A percentile compares a stretch with the other conserved stretches of the same genome.
Evolutionary conservation across 1,140 invertebrate genomes (phyloP).

Genomic region (Drosophila nannoptera): DNA sequence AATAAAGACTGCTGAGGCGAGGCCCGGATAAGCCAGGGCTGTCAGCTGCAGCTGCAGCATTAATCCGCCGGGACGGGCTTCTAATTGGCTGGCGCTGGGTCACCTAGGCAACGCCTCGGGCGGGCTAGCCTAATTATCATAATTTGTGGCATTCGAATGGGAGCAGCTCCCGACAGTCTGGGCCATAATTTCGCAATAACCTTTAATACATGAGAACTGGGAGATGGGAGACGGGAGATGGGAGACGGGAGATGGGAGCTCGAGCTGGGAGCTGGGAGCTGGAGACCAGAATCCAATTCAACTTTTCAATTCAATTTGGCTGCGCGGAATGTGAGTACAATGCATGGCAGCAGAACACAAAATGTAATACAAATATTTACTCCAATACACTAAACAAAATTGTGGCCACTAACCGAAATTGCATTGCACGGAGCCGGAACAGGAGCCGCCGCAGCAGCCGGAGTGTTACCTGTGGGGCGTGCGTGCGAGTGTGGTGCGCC

Average conservation of each 20-base stretch:
- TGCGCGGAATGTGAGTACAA: conserved; percentile 51
- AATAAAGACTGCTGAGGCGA: too few species aligned
- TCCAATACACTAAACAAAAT: conserved; percentile 68
- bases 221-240: too few species aligned
- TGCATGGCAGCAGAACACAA: conserved; percentile 37
- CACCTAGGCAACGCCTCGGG: background rate
- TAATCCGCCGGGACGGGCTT: too few species aligned
- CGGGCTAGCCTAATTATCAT: background rate
- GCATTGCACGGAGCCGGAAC: conserved; percentile 47
- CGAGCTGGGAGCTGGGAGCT: too few species aligned
- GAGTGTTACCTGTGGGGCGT: background rate
- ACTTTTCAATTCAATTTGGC: conserved; percentile 42
- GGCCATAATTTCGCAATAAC: conserved; percentile 16
- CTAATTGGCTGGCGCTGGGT: conserved; percentile 1
- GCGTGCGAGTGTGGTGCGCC: background rate
- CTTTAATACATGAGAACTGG: conserved; percentile 45
- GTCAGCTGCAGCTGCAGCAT: too few species aligned
- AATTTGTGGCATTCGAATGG: background rate
- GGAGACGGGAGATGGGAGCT: too few species aligned
- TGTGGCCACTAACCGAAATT: conserved; percentile 71
- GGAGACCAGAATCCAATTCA: conserved; percentile 39
- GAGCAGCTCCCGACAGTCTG: background rate
- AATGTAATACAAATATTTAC: conserved; percentile 57
- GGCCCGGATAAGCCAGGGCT: too few species aligned
- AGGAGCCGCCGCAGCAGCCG: background rate